These are phyloP conservation scores for Cololabis saira DNA, from an alignment of 2,113 vertebrate species.

Conservation along the genomic window DNA sequence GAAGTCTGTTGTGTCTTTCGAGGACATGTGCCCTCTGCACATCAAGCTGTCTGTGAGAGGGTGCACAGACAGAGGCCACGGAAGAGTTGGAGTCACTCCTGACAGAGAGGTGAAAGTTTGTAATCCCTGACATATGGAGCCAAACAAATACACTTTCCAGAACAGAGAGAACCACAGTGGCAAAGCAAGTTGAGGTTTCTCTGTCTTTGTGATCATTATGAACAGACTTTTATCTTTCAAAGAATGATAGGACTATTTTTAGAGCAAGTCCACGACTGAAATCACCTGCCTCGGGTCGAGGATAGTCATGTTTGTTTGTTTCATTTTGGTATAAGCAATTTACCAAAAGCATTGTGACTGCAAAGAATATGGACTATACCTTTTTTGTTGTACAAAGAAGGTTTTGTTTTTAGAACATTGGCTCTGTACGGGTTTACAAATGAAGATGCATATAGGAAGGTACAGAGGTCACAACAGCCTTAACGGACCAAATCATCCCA, in stretches of 20 bases:
- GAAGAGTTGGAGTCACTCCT: conserved; percentile 43
- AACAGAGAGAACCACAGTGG: neutral
- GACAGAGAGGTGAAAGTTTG: conserved; percentile 29
- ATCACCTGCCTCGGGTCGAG: neutral
- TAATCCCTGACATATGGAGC: conserved; percentile 29
- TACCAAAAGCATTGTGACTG: conserved; percentile 23
- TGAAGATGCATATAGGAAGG: neutral
- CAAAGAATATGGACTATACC: neutral
- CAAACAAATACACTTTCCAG: conserved; percentile 5
- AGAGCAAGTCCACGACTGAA: neutral
- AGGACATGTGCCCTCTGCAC: conserved; percentile 56
- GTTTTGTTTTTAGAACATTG: neutral
- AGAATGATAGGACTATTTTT: neutral
- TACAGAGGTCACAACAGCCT: conserved; percentile 19
- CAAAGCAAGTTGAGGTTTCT: neutral
- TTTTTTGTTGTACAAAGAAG: too few relatives aligned
- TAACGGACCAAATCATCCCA: neutral
- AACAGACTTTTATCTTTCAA: neutral
- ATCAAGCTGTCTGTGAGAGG: conserved; percentile 20
- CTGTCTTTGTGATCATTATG: neutral
- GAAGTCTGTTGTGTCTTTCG: conserved; percentile 45
- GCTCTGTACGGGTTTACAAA: neutral
- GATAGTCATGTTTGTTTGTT: neutral
- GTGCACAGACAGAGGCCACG: conserved; percentile 3
- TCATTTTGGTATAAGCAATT: conserved; percentile 4